Evolutionary conservation across 1,140 invertebrate genomes (phyloP).

Genomic region (Conus betulinus): DNA sequence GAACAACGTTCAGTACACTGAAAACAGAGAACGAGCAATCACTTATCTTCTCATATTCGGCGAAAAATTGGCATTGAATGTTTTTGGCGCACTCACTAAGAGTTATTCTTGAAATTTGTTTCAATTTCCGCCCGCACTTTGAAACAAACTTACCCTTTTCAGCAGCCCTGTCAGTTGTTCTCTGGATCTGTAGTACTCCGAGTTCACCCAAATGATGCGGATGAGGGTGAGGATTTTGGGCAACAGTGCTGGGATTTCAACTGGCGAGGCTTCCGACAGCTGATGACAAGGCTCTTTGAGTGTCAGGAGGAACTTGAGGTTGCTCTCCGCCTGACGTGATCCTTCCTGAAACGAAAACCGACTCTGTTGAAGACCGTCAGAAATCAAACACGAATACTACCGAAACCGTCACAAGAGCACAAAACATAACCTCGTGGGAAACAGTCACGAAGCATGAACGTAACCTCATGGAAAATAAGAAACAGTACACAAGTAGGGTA

Average conservation of each 20-base stretch:
- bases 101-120: too few relatives aligned
- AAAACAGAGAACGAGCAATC: too few relatives aligned
- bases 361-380: neutral
- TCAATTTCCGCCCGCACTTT: too few relatives aligned
- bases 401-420: neutral
- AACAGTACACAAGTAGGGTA: too few relatives aligned
- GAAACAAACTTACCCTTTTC: slow-evolving; percentile 76
- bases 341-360: slow-evolving; percentile 75
- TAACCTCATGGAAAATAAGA: neutral
- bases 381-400: neutral
- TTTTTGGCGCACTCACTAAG: too few relatives aligned
- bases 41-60: too few relatives aligned
- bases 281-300: slow-evolving; percentile 84
- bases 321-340: slow-evolving; percentile 85
- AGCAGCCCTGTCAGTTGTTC: slow-evolving; percentile 85
- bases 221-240: slow-evolving; percentile 86
- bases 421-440: neutral
- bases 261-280: slow-evolving; percentile 80
- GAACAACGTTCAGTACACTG: too few relatives aligned
- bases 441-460: neutral
- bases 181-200: slow-evolving; percentile 84
- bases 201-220: slow-evolving; percentile 88
- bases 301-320: slow-evolving; percentile 86
- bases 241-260: slow-evolving; percentile 82
- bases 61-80: too few relatives aligned